Percentiles rank a stretch among this genome's conserved stretches.
Evolutionary conservation across 2,797 vertebrate genomes (phyloP).

Genomic region (Gobio occitaniae): DNA sequence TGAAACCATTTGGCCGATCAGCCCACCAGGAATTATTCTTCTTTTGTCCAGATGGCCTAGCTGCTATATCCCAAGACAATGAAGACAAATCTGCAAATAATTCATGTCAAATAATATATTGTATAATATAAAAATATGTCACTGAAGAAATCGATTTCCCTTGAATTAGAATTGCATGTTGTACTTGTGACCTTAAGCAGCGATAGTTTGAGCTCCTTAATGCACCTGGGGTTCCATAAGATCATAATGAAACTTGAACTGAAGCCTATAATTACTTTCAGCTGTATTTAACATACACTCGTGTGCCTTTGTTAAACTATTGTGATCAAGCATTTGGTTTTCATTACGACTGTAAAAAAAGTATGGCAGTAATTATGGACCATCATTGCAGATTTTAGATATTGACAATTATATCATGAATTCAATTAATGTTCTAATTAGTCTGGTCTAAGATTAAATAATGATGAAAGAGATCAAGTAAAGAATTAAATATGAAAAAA

Average conservation of each 20-base stretch:
- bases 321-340: conserved; percentile 36
- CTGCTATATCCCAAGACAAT: neutral
- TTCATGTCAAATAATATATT: neutral
- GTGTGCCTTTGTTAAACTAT: neutral
- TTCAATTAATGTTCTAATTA: neutral
- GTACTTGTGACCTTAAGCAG: neutral
- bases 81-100: neutral
- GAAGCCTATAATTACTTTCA: conserved; percentile 26
- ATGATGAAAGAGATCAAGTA: neutral
- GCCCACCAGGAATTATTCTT: neutral
- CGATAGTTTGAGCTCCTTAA: neutral
- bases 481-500: neutral
- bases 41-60: neutral
- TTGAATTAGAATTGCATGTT: conserved; percentile 12
- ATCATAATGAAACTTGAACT: conserved; percentile 24
- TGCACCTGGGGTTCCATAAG: conserved; percentile 14
- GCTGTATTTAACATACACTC: conserved; percentile 19
- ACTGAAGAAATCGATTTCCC: neutral
- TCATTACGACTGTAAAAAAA: neutral
- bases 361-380: neutral
- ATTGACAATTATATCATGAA: neutral
- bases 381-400: conserved; percentile 11
- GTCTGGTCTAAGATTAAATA: neutral
- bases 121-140: neutral
- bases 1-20: conserved; percentile 1